phyloP scores from a whole-genome alignment of 2,113 vertebrate genomes.

The Calidris pugnax region DNA sequence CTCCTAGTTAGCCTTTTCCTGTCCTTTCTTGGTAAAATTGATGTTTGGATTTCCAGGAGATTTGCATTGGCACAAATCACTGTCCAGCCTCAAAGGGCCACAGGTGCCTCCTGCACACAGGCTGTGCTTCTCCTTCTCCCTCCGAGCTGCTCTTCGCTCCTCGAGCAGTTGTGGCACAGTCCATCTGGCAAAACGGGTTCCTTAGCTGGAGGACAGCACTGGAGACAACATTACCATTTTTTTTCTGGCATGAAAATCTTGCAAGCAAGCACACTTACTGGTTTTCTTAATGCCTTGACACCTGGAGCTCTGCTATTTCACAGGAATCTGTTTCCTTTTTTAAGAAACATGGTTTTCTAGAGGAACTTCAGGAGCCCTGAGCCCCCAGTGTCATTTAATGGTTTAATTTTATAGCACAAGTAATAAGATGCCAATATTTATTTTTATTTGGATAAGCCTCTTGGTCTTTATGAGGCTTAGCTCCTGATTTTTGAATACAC shows the following conservation, averaged over 20 bases:
- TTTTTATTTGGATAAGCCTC: not conserved
- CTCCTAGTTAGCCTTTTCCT: not conserved
- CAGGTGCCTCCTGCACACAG: not conserved
- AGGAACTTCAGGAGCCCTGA: not conserved
- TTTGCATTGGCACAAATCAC: not conserved
- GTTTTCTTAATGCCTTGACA: not conserved
- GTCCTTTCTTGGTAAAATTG: not conserved
- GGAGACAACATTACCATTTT: not conserved
- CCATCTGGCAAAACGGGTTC: not conserved
- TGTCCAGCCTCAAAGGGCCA: not conserved
- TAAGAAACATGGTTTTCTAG: not conserved
- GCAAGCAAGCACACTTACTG: not conserved
- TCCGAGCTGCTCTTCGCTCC: not conserved
- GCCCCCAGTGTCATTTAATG: not conserved
- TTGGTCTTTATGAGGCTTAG: not conserved
- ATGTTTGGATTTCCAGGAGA: not conserved
- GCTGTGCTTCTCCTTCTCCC: not conserved
- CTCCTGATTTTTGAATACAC: not conserved
- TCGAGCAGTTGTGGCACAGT: rapidly evolving
- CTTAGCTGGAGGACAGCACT: not conserved
- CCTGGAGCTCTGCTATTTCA: not conserved
- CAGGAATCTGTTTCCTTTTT: not conserved
- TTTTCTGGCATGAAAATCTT: not conserved
- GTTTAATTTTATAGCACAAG: not conserved
- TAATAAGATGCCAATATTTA: not conserved